Evolutionary conservation across 2,113 vertebrate species (phyloP), one percentile per base, ranked within the genome.

Genomic region (Ammodramus savannarum): DNA sequence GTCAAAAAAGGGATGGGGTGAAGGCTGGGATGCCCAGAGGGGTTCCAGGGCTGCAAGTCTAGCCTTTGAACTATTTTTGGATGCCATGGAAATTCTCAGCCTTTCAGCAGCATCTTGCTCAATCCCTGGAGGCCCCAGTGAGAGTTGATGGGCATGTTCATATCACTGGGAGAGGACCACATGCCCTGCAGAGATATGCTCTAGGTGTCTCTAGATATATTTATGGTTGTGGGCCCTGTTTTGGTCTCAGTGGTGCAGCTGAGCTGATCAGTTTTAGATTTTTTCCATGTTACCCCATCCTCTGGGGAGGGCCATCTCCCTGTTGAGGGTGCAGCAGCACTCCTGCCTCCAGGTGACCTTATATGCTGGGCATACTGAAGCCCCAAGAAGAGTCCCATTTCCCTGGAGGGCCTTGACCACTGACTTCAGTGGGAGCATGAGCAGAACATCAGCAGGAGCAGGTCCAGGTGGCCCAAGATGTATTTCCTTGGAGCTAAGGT

Each of bases 121-220:
- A 0, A 15, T 69, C 65, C 73, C 34, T 67, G 58, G 49, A 36
- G 72, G 66, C 34, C 62, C 57, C 73, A 54, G 77, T 57, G 58
- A 11, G 27, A 52, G 57, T 6, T 44, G 48, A 55, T 75, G 51
- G 76, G 32, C 10, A 4, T 11, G 72, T 62, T 71, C 1, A 1
- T 65, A 3, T 51, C 73, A 55, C 48, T 82, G 76, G 80, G 84
- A 91, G 44, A 61, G 61, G 62, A 84, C n/a, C 25, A 3, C 44
- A 7, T 57, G 73, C 83, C 61, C 0, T 0, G 27, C 57, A 81
- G 59, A 81, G 87, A 49, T 34, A 57, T 0, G 2, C 18, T 32
- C 32, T 36, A 22, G 52, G 2, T 36, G 9, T 32, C 55, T 71
- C n/a, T 29, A 29, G 81, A 8, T 34, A 27, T 8, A 41, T 52